Percentiles rank a stretch among this genome's conserved stretches.
Conservation (phyloP, 2,113 vertebrate species). For the Stegostoma tigrinum region DNA sequence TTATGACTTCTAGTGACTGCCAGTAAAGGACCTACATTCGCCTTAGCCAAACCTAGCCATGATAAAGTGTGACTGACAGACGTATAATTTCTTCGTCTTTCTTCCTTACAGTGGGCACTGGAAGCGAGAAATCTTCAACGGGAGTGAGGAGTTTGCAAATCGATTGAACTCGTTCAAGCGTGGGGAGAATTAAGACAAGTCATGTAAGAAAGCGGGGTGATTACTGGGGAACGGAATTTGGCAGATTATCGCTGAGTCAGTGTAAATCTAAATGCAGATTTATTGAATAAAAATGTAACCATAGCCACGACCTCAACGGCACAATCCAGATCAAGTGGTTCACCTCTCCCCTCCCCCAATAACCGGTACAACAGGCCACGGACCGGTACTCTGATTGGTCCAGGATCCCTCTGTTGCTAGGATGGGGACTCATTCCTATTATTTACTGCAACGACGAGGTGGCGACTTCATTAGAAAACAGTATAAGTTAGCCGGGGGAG, state of each 20-base stretch:
- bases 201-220: background rate
- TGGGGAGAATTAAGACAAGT: background rate
- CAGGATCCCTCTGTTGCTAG: background rate
- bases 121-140: background rate
- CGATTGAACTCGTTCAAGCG: background rate
- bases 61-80: too few species aligned
- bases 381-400: background rate
- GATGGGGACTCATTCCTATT: background rate
- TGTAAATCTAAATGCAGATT: background rate
- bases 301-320: background rate
- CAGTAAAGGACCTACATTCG: too few species aligned
- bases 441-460: conserved; percentile 3
- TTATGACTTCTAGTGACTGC: too few species aligned
- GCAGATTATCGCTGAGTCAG: background rate
- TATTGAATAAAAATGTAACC: background rate
- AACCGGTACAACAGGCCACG: background rate
- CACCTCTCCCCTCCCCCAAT: background rate
- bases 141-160: background rate
- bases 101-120: background rate
- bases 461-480: background rate
- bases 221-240: background rate
- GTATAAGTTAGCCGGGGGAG: background rate
- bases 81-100: too few species aligned
- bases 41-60: too few species aligned
- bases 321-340: background rate